Evolutionary conservation across 2,888 invertebrate species (phyloP).

Genomic region (Halocaridina rubra): DNA sequence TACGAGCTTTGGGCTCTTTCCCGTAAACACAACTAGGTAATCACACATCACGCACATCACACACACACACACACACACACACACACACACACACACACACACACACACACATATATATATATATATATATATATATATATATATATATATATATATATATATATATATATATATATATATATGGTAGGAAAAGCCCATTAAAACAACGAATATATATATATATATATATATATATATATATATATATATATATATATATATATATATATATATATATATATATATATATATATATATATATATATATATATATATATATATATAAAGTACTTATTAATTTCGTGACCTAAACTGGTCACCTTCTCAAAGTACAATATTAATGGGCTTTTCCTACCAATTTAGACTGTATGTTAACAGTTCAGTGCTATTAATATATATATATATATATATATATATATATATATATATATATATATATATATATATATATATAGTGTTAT

Average conservation of each 20-base stretch:
- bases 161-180: not conserved
- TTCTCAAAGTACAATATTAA: no score
- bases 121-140: not conserved
- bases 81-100: not conserved
- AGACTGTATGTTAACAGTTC: no score
- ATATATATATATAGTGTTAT: no score
- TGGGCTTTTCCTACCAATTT: no score
- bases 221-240: constrained; percentile 25
- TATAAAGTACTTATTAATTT: no score
- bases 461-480: no score
- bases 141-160: not conserved
- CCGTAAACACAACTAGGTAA: no score
- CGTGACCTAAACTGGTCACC: no score
- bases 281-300: constrained; percentile 41
- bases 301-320: constrained; percentile 2
- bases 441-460: constrained; percentile 7
- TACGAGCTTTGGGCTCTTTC: no score
- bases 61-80: not conserved
- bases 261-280: constrained; percentile 38
- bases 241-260: constrained; percentile 29
- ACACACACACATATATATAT: not conserved
- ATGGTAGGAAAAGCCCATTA: not conserved
- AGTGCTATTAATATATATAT: no score
- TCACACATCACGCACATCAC: no score
- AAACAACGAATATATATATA: not conserved